phyloP scores from a whole-genome alignment of 2,888 invertebrate species.

The Pantelozetes paolii region DNA sequence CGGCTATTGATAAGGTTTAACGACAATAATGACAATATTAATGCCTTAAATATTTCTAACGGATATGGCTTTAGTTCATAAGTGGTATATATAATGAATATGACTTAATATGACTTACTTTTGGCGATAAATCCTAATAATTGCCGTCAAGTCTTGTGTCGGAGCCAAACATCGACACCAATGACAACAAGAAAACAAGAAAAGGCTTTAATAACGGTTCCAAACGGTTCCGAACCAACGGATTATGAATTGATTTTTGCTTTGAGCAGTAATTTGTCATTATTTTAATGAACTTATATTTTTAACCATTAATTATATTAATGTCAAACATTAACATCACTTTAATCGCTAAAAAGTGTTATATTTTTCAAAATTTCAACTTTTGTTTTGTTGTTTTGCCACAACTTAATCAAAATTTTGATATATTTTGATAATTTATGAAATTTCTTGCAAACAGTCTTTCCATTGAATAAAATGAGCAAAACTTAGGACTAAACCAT shows the following conservation, averaged over 20 bases:
- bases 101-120: too few relatives aligned
- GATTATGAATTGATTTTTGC: neutral
- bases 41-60: conserved; percentile 30
- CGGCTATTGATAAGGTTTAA: conserved; percentile 31
- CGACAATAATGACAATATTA: conserved; percentile 27
- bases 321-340: conserved; percentile 12
- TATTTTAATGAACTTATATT: conserved; percentile 28
- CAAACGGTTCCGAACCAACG: neutral
- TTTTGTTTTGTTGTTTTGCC: neutral
- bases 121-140: conserved; percentile 18
- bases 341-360: conserved; percentile 28
- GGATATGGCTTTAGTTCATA: conserved; percentile 25
- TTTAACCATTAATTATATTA: conserved; percentile 31
- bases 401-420: neutral
- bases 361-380: conserved; percentile 4
- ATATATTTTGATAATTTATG: neutral
- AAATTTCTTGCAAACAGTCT: too few relatives aligned
- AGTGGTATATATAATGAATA: conserved; percentile 26
- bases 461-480: too few relatives aligned
- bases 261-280: conserved; percentile 25
- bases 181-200: conserved; percentile 14
- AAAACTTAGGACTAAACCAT: neutral
- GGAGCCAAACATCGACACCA: conserved; percentile 13
- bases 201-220: conserved; percentile 5
- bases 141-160: conserved; percentile 24